These are phyloP conservation scores for Strix occidentalis DNA, from an alignment of 2,797 vertebrate species.

Conservation along the genomic window DNA sequence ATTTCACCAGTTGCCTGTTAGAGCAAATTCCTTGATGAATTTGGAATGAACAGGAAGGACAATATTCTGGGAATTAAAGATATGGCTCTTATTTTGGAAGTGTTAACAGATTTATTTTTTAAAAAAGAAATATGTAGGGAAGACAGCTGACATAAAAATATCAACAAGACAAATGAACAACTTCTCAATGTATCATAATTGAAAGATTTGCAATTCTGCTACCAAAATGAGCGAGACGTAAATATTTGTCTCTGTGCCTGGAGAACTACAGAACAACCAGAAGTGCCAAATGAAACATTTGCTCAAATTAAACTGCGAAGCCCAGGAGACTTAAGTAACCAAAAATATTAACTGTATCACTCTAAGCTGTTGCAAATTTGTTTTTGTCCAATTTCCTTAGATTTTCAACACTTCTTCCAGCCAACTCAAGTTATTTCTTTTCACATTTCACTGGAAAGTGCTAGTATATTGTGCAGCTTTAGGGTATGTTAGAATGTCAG, in stretches of 20 bases:
- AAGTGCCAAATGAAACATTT: conserved; percentile 72
- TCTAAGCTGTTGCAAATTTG: background rate
- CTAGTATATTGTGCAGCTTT: background rate
- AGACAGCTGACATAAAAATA: background rate
- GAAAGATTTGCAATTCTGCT: conserved; percentile 43
- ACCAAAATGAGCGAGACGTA: conserved; percentile 46
- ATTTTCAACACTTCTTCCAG: background rate
- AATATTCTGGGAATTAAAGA: background rate
- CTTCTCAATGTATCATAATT: conserved; percentile 30
- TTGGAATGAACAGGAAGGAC: background rate
- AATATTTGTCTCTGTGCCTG: conserved; percentile 63
- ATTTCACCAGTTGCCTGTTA: background rate
- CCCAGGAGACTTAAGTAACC: conserved; percentile 38
- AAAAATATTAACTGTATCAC: conserved; percentile 29
- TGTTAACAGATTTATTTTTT: background rate
- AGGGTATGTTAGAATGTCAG: background rate
- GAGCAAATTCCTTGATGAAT: conserved; percentile 12
- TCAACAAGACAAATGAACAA: conserved; percentile 6
- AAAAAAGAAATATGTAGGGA: background rate
- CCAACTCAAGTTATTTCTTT: background rate
- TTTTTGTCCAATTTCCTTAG: conserved; percentile 19
- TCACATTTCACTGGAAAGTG: background rate
- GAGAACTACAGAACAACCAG: conserved; percentile 51
- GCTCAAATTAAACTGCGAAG: conserved; percentile 57
- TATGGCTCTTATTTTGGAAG: background rate